These are phyloP conservation scores for Apocrypta bakeri DNA, from an alignment of 1,140 invertebrate species.

Conservation along the genomic window DNA sequence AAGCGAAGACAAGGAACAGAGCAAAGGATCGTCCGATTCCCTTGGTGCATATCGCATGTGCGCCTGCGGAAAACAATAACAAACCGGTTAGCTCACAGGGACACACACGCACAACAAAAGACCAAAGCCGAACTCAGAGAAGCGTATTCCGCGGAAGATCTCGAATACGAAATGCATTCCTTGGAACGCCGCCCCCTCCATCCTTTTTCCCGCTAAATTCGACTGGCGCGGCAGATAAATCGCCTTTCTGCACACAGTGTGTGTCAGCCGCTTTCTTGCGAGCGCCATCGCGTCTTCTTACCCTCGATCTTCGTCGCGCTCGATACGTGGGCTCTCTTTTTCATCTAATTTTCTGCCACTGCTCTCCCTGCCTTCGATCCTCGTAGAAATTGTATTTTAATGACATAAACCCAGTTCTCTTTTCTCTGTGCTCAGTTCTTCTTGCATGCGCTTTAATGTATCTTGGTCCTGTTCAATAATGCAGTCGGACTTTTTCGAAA, in stretches of 20 bases:
- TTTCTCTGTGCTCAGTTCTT: slow-evolving; percentile 11
- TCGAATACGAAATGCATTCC: slow-evolving; percentile 72
- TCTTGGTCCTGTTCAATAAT: slow-evolving; percentile 32
- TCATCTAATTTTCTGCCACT: slow-evolving; percentile 43
- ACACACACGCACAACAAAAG: slow-evolving; percentile 21
- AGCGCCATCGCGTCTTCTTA: too few relatives aligned
- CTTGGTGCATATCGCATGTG: slow-evolving; percentile 35
- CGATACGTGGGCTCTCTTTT: neutral
- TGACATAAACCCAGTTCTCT: neutral
- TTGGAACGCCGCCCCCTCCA: slow-evolving; percentile 58
- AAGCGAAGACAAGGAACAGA: neutral
- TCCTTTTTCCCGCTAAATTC: slow-evolving; percentile 40
- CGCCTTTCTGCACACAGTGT: neutral
- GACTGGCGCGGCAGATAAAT: slow-evolving; percentile 38
- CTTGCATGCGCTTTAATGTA: slow-evolving; percentile 29
- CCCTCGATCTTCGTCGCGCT: neutral
- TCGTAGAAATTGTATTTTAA: slow-evolving; percentile 40
- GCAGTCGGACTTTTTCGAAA: slow-evolving; percentile 25
- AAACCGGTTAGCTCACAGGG: slow-evolving; percentile 55
- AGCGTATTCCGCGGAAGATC: slow-evolving; percentile 67
- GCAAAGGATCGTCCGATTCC: neutral
- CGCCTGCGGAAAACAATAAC: slow-evolving; percentile 62
- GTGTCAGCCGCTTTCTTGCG: slow-evolving; percentile 9
- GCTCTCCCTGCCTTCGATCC: neutral
- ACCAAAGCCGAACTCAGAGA: slow-evolving; percentile 46